A percentile compares a stretch with the other conserved stretches of the same genome.
Conservation (phyloP, 1,140 invertebrate genomes). For the Euura saliciscinereae region DNA sequence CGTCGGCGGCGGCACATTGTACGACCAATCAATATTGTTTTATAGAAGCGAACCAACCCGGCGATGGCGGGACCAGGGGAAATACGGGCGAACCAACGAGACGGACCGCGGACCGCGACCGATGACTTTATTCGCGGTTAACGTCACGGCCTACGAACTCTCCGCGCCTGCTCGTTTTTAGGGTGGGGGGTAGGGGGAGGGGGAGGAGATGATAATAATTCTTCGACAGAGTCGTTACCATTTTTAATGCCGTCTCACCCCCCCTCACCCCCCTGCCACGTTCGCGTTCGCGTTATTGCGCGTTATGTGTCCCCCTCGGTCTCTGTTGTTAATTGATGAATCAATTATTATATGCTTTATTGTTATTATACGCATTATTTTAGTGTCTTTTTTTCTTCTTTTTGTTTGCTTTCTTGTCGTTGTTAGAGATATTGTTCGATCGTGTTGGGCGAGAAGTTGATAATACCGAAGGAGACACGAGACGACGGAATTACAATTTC, state of each 20-base stretch:
- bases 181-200: too few species aligned
- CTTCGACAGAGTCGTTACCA: conserved; percentile 40
- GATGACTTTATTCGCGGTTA: neutral
- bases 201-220: too few species aligned
- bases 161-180: neutral
- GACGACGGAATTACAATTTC: too few species aligned
- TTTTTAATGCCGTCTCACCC: conserved; percentile 36
- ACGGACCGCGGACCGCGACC: conserved; percentile 32
- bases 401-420: too few species aligned
- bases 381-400: too few species aligned
- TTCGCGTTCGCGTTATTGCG: conserved; percentile 16
- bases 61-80: too few species aligned
- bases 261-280: conserved; percentile 13
- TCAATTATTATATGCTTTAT: too few species aligned
- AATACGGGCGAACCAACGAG: conserved; percentile 19
- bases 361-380: too few species aligned
- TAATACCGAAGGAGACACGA: too few species aligned
- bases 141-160: neutral
- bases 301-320: neutral
- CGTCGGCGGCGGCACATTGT: conserved; percentile 35
- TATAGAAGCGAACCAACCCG: conserved; percentile 27
- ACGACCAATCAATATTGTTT: conserved; percentile 55
- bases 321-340: too few species aligned
- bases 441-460: too few species aligned
- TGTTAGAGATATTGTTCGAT: too few species aligned